These are phyloP conservation scores for Typhlomys cinereus DNA, from an alignment of 2,113 vertebrate genomes.

Conservation along the genomic window DNA sequence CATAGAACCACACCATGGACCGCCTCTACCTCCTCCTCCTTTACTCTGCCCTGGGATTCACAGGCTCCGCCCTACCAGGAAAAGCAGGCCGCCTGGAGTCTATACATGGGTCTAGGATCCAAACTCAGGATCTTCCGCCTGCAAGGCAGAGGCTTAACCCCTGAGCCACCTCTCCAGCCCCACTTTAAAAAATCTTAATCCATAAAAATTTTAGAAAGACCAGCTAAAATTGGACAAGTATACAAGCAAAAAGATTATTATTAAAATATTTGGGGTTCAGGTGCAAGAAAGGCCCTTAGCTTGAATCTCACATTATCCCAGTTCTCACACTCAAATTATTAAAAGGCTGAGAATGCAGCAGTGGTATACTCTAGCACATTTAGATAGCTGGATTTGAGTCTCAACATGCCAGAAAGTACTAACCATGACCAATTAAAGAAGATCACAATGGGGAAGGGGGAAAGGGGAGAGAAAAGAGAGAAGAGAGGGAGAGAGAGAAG, in stretches of 20 bases:
- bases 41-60: background rate
- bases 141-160: background rate
- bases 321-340: background rate
- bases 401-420: background rate
- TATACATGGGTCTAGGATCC: too few relatives aligned
- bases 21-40: background rate
- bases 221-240: background rate
- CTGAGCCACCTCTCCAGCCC: background rate
- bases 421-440: background rate
- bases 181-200: constrained; percentile 19
- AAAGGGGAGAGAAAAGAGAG: too few relatives aligned
- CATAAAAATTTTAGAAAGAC: constrained; percentile 40
- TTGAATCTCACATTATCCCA: background rate
- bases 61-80: too few relatives aligned
- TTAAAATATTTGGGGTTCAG: background rate
- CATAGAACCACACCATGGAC: background rate
- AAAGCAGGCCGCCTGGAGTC: too few relatives aligned
- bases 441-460: background rate
- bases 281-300: background rate
- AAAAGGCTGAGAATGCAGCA: background rate
- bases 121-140: background rate
- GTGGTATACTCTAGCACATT: background rate
- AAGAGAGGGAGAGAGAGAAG: too few relatives aligned
- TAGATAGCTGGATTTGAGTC: background rate
- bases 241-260: background rate